Conservation (phyloP, 1,140 invertebrate species). For the Eubasilissa regina region DNA sequence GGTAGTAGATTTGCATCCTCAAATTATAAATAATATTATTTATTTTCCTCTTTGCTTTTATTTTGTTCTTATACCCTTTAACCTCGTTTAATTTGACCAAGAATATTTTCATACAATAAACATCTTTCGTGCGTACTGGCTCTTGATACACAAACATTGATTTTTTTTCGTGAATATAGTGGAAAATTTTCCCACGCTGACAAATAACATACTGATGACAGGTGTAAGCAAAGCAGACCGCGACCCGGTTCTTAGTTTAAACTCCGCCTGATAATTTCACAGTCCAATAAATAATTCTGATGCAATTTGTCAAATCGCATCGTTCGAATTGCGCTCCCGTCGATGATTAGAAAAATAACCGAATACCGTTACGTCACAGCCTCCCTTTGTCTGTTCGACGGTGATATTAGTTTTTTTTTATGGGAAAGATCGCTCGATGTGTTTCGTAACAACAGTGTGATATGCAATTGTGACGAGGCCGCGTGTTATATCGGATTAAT, state of each 20-base stretch:
- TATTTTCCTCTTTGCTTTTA: no score
- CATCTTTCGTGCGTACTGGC: no score
- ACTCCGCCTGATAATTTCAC: conserved; percentile 18
- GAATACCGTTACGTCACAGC: background rate
- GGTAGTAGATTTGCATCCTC: no score
- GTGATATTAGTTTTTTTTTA: background rate
- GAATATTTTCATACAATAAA: no score
- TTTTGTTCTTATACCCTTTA: no score
- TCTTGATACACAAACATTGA: no score
- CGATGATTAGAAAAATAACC: background rate
- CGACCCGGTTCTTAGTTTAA: background rate
- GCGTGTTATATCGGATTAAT: conserved; percentile 16
- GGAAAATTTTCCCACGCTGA: conserved; percentile 25
- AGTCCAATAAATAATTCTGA: conserved; percentile 8
- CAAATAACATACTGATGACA: background rate
- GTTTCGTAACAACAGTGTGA: background rate
- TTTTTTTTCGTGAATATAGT: background rate
- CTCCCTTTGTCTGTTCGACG: conserved; percentile 16
- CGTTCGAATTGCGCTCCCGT: background rate
- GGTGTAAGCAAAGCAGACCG: background rate
- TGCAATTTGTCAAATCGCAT: background rate
- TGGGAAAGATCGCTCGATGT: conserved; percentile 13
- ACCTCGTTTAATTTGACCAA: no score
- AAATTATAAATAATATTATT: no score
- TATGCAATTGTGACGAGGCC: conserved; percentile 29